These are phyloP conservation scores for Eristalis intricaria DNA, from an alignment of 2,888 invertebrate species.

Conservation along the genomic window DNA sequence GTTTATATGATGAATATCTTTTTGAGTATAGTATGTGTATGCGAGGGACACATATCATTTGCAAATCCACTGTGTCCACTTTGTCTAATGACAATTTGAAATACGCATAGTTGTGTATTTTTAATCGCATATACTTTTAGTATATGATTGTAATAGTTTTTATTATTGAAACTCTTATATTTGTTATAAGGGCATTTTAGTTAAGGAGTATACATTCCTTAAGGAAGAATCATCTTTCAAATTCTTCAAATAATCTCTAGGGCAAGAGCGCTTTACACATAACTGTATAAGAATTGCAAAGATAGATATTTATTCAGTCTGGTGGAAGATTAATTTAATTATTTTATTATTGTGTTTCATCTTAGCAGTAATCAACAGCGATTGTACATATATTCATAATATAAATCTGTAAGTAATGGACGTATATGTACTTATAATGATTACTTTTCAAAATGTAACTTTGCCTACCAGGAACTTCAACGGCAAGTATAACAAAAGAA, in stretches of 20 bases:
- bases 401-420: too few species aligned
- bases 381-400: too few species aligned
- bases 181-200: background rate
- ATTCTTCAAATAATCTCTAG: too few species aligned
- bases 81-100: slow-evolving; percentile 53
- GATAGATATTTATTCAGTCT: too few species aligned
- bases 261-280: too few species aligned
- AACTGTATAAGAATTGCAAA: too few species aligned
- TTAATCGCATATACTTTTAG: background rate
- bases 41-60: slow-evolving; percentile 46
- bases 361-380: too few species aligned
- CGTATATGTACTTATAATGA: too few species aligned
- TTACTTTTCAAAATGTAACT: too few species aligned
- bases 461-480: background rate
- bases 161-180: background rate
- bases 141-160: slow-evolving; percentile 9
- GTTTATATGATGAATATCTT: slow-evolving; percentile 58
- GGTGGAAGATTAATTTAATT: too few species aligned
- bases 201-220: background rate
- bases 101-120: background rate
- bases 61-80: slow-evolving; percentile 63
- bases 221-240: too few species aligned
- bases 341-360: too few species aligned
- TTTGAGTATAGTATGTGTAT: background rate
- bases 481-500: background rate